phyloP scores from a whole-genome alignment of 2,113 vertebrate genomes.

The Rafetus swinhoei region DNA sequence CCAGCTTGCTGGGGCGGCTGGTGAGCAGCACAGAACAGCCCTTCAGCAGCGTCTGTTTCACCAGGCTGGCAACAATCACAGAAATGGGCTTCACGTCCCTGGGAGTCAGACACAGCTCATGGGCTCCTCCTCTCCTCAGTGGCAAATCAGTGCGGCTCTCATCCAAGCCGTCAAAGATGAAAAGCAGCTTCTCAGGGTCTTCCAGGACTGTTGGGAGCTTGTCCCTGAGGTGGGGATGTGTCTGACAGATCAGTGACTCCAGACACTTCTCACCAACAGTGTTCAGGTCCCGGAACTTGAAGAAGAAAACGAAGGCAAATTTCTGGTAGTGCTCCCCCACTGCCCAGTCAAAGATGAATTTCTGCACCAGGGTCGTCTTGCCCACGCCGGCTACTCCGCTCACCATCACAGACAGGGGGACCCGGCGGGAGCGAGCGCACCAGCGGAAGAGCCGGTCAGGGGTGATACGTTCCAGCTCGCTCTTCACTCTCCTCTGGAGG shows the following conservation, averaged over 20 bases:
- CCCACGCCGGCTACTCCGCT: slow-evolving; percentile 77
- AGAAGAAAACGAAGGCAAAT: slow-evolving; percentile 69
- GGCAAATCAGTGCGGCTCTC: slow-evolving; percentile 51
- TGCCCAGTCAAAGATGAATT: slow-evolving; percentile 75
- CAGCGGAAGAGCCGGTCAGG: slow-evolving; percentile 12
- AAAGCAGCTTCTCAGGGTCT: slow-evolving; percentile 68
- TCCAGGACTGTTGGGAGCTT: slow-evolving; percentile 33
- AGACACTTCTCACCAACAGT: slow-evolving; percentile 18
- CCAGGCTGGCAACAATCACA: slow-evolving; percentile 73
- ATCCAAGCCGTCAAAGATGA: slow-evolving; percentile 81
- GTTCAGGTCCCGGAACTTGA: slow-evolving; percentile 63
- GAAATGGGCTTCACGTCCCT: slow-evolving; percentile 21
- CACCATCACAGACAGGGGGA: slow-evolving; percentile 48
- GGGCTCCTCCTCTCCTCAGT: neutral
- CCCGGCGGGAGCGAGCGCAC: neutral
- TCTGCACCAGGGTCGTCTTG: slow-evolving; percentile 77
- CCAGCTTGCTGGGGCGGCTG: slow-evolving; percentile 16
- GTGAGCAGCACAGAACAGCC: slow-evolving; percentile 74
- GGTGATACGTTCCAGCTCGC: neutral
- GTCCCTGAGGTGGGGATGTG: slow-evolving; percentile 10
- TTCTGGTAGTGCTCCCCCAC: slow-evolving; percentile 55
- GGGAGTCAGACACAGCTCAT: slow-evolving; percentile 35
- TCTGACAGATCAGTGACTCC: slow-evolving; percentile 55
- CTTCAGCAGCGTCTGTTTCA: slow-evolving; percentile 70
- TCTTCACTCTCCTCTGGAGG: neutral